phyloP scores from a whole-genome alignment of 2,113 vertebrate species.

The Centropus bengalensis region DNA sequence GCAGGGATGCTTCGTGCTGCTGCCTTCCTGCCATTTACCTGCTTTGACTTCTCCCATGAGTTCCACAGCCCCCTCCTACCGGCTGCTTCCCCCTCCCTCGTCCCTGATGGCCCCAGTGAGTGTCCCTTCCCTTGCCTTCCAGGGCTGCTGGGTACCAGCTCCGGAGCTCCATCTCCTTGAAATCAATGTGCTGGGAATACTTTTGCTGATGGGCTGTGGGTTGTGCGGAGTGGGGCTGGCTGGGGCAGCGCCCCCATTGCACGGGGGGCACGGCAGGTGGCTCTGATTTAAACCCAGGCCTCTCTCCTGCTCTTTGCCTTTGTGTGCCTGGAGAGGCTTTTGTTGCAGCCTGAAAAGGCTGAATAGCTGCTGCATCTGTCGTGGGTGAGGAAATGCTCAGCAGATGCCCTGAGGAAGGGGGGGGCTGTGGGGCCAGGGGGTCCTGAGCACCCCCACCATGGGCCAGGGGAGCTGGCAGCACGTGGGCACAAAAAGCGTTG shows the following conservation, averaged over 20 bases:
- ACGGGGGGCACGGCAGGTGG: conserved; percentile 70
- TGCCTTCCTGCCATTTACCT: conserved; percentile 1
- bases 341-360: conserved; percentile 77
- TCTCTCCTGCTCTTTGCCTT: conserved; percentile 68
- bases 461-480: background rate
- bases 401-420: conserved; percentile 57
- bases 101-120: accelerated
- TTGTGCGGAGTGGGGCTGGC: background rate
- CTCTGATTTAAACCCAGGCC: conserved; percentile 55
- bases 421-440: accelerated
- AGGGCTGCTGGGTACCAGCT: background rate
- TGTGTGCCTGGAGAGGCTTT: conserved; percentile 76
- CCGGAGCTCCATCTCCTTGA: accelerated
- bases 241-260: background rate
- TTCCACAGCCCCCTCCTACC: background rate
- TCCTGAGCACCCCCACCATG: background rate
- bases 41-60: background rate
- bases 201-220: background rate
- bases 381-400: conserved; percentile 30
- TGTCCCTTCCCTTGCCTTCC: background rate
- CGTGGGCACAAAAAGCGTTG: accelerated
- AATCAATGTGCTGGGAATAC: accelerated
- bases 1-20: background rate
- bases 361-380: conserved; percentile 83
- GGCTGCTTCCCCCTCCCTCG: background rate